Evolutionary conservation across 2,797 vertebrate species (phyloP).

Genomic region (Siniperca scherzeri): DNA sequence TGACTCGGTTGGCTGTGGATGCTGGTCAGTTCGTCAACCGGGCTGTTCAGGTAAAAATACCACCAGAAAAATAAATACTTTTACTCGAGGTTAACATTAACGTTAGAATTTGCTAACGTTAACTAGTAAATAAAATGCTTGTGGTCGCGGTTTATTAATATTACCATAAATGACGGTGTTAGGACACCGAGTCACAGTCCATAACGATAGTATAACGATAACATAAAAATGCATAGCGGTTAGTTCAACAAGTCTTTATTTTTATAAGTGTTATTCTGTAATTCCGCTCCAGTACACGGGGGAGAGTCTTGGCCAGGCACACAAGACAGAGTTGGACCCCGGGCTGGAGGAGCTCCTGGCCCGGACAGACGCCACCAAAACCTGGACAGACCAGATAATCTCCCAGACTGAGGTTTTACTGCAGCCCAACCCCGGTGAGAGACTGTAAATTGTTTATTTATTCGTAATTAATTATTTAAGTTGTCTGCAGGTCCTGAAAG

Average conservation of each 20-base stretch:
- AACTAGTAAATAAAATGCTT: not conserved
- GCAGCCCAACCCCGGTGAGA: conserved; percentile 95
- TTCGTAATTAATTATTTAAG: not conserved
- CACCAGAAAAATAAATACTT: no score
- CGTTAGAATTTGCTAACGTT: no score
- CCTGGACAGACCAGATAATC: conserved; percentile 94
- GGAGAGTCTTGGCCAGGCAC: conserved; percentile 94
- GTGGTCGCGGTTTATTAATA: not conserved
- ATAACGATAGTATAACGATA: not conserved
- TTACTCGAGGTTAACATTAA: not conserved
- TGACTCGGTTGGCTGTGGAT: conserved; percentile 92
- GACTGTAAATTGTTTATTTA: not conserved
- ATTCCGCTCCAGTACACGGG: conserved; percentile 89
- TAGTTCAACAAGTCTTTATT: not conserved
- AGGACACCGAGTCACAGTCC: not conserved
- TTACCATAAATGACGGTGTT: not conserved
- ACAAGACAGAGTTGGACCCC: conserved; percentile 93
- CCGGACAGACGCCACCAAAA: conserved; percentile 92
- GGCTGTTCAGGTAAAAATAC: conserved; percentile 89
- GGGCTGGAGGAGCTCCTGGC: conserved; percentile 92
- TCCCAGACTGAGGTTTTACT: conserved; percentile 95
- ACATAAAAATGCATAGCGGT: no score
- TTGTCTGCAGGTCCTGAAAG: no score
- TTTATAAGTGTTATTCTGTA: conserved; percentile 17
- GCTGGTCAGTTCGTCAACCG: conserved; percentile 94